These are phyloP conservation scores for Neolamprologus multifasciatus DNA, from an alignment of 2,797 vertebrate species.

Conservation along the genomic window DNA sequence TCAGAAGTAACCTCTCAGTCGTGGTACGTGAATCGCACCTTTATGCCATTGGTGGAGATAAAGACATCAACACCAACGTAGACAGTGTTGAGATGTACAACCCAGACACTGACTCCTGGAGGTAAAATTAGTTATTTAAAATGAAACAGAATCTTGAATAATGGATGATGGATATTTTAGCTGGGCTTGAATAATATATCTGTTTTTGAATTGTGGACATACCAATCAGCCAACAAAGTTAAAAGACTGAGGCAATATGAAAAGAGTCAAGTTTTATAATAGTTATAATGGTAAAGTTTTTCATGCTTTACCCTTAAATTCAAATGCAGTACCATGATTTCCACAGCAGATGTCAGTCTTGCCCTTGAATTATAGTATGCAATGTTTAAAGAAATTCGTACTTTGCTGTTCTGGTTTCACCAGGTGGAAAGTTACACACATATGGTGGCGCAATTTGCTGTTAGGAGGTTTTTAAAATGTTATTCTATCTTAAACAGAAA, in stretches of 20 bases:
- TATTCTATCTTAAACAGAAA: neutral
- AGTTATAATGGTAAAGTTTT: neutral
- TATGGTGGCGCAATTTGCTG: neutral
- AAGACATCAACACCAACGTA: slow-evolving; percentile 67
- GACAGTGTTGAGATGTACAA: slow-evolving; percentile 75
- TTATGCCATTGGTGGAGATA: slow-evolving; percentile 76
- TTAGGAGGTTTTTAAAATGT: neutral
- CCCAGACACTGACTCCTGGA: slow-evolving; percentile 67
- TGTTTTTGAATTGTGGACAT: neutral
- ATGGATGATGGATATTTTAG: neutral
- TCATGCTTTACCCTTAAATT: neutral
- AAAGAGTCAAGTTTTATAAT: neutral
- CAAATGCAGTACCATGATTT: neutral
- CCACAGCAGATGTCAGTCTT: neutral
- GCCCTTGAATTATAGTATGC: neutral
- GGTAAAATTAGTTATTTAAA: slow-evolving; percentile 42
- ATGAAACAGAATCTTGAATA: neutral
- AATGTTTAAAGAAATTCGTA: neutral
- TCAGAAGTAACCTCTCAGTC: slow-evolving; percentile 71
- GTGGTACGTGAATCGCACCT: slow-evolving; percentile 43
- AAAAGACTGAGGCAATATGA: neutral
- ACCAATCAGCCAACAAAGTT: neutral
- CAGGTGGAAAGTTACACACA: neutral
- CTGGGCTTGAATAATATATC: rapidly evolving
- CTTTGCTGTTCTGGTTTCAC: neutral